Conservation (phyloP, 2,888 invertebrate species). For the Melolontha melolontha region DNA sequence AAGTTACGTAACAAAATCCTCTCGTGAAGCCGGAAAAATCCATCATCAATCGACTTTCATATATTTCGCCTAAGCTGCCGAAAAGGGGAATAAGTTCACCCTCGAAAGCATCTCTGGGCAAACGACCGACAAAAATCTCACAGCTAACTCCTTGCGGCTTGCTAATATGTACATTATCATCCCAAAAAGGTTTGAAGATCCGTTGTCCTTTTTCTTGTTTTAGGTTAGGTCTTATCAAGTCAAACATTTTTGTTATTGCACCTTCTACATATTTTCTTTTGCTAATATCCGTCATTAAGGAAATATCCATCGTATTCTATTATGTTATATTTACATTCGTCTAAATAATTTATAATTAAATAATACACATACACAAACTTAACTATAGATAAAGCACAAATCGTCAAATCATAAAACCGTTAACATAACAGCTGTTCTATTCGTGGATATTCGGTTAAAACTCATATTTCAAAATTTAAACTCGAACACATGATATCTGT, state of each 20-base stretch:
- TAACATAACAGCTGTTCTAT: too few relatives aligned
- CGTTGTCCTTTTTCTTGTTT: conserved; percentile 75
- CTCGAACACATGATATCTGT: too few relatives aligned
- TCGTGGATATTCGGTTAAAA: too few relatives aligned
- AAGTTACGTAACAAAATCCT: conserved; percentile 82
- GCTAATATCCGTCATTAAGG: too few relatives aligned
- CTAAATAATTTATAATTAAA: too few relatives aligned
- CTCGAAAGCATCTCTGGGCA: conserved; percentile 81
- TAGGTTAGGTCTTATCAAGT: conserved; percentile 2
- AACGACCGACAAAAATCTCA: conserved; percentile 81
- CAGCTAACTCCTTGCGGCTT: conserved; percentile 65
- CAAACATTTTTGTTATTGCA: background rate
- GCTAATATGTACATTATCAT: background rate
- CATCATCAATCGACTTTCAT: conserved; percentile 84
- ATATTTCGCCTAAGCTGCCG: conserved; percentile 73
- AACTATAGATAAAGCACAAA: too few relatives aligned
- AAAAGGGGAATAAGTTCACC: conserved; percentile 80
- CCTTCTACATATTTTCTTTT: too few relatives aligned
- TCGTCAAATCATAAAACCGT: too few relatives aligned
- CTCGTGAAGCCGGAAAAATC: conserved; percentile 81
- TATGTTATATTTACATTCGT: too few relatives aligned
- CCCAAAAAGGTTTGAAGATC: conserved; percentile 71
- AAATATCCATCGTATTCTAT: too few relatives aligned
- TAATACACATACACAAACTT: too few relatives aligned
- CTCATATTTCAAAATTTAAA: too few relatives aligned